Percentiles rank a stretch among this genome's conserved stretches.
These are phyloP conservation scores for Oreochromis aureus DNA, from an alignment of 2,113 vertebrate species.

Conservation along the genomic window DNA sequence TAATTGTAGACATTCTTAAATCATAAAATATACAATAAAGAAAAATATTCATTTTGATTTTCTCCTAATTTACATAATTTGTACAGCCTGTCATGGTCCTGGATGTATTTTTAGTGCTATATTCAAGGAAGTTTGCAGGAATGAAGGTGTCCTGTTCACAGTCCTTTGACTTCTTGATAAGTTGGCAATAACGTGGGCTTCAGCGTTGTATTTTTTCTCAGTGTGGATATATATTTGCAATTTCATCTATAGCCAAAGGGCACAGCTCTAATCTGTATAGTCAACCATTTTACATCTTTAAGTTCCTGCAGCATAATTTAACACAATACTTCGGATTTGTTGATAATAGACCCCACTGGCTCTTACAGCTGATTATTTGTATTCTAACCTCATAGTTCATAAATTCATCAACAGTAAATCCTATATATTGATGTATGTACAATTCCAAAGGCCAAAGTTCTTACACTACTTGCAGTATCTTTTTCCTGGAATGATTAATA, in stretches of 20 bases:
- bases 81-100: not conserved
- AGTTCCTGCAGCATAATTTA: not conserved
- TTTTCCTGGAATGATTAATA: not conserved
- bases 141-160: not conserved
- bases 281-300: not conserved
- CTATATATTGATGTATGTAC: not conserved
- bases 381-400: not conserved
- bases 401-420: not conserved
- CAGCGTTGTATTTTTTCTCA: not conserved
- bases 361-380: not conserved
- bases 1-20: not conserved
- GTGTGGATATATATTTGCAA: not conserved
- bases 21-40: not conserved
- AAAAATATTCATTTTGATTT: not conserved
- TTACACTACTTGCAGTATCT: not conserved
- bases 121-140: not conserved
- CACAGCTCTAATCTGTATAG: not conserved
- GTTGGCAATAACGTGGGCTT: not conserved
- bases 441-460: not conserved
- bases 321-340: not conserved
- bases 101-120: not conserved
- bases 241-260: not conserved
- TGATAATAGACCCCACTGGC: not conserved
- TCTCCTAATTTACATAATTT: not conserved
- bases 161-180: not conserved